phyloP scores from a whole-genome alignment of 2,888 invertebrate species.

The Pyralis farinalis region DNA sequence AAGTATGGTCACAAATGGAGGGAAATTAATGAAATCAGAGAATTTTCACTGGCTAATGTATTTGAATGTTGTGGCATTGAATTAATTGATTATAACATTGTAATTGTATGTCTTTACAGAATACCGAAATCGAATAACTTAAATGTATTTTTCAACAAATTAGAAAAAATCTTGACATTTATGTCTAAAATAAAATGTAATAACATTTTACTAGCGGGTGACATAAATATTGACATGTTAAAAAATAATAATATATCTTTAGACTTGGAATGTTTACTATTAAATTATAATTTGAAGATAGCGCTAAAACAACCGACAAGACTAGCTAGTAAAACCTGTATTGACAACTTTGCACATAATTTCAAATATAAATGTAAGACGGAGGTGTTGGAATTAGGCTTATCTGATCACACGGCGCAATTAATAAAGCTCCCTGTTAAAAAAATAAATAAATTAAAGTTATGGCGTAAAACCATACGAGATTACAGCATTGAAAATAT shows the following conservation, averaged over 20 bases:
- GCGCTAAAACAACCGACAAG: conserved; percentile 12
- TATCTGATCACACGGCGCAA: conserved; percentile 13
- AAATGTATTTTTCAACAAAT: conserved; percentile 1
- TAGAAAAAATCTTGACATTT: neutral
- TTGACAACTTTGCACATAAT: conserved; percentile 13
- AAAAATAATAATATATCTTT: conserved; percentile 7
- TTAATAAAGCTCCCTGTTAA: conserved; percentile 3
- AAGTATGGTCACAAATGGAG: neutral
- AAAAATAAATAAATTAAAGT: neutral
- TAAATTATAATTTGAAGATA: conserved; percentile 14
- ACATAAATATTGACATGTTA: conserved; percentile 5
- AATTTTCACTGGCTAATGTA: conserved; percentile 4
- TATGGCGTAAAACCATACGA: neutral
- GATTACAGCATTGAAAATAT: conserved; percentile 7
- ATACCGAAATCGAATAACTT: conserved; percentile 4
- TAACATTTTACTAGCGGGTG: too few relatives aligned
- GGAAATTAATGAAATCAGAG: conserved; percentile 3
- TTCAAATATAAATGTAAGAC: conserved; percentile 4
- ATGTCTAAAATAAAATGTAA: neutral
- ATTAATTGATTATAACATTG: neutral
- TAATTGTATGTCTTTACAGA: conserved; percentile 11
- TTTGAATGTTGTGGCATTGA: conserved; percentile 14
- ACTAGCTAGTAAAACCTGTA: conserved; percentile 9
- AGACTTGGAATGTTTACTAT: conserved; percentile 12
- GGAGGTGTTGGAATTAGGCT: conserved; percentile 6